Evolutionary conservation across 2,888 invertebrate genomes (phyloP).

Genomic region (Lithodes maja): DNA sequence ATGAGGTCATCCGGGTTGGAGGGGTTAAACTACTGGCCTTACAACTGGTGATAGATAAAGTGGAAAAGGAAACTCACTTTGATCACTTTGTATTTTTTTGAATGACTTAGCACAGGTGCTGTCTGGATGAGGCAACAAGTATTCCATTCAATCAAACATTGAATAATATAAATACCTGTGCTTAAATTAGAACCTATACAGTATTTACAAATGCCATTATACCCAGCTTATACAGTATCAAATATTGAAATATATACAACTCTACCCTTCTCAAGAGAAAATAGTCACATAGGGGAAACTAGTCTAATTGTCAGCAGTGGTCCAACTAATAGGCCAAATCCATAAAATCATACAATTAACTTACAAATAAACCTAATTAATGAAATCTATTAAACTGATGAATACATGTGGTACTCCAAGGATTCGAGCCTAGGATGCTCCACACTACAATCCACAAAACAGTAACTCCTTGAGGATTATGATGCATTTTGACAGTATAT

Average conservation of each 20-base stretch:
- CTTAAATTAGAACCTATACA: conserved; percentile 59
- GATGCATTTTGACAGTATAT: no score
- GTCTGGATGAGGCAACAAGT: conserved; percentile 67
- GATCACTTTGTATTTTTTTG: conserved; percentile 58
- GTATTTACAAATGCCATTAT: conserved; percentile 63
- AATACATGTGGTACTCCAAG: no score
- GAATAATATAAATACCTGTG: conserved; percentile 60
- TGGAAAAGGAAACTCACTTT: conserved; percentile 35
- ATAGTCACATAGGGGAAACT: not conserved
- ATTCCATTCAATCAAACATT: conserved; percentile 58
- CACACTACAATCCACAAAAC: no score
- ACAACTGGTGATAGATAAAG: no score
- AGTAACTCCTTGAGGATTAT: no score
- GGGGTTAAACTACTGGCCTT: no score
- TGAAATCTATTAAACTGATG: no score
- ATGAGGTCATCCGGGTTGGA: no score
- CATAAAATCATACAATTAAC: not conserved
- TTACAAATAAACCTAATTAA: not conserved
- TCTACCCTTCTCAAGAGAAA: conserved; percentile 2
- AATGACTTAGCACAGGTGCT: conserved; percentile 66
- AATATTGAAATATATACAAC: conserved; percentile 39
- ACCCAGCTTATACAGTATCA: conserved; percentile 32
- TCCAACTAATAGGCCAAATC: not conserved
- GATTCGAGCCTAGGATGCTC: no score
- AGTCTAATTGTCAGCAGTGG: not conserved